phyloP scores from a whole-genome alignment of 2,113 vertebrate species.

The Mesembrinibis cayennensis region DNA sequence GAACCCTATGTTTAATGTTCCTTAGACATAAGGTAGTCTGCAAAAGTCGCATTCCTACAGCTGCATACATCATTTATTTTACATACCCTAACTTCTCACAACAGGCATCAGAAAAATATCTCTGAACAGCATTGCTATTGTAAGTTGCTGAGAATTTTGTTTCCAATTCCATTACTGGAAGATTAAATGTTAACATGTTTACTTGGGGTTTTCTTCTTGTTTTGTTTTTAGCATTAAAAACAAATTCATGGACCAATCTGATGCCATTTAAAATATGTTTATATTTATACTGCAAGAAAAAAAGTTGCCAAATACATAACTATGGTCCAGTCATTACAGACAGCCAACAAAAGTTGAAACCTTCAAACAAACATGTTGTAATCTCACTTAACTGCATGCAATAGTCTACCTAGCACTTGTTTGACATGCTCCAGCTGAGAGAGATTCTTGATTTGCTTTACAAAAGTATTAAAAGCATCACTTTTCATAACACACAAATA shows the following conservation, averaged over 20 bases:
- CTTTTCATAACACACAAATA: neutral
- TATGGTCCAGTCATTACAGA: neutral
- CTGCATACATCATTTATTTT: slow-evolving; percentile 99
- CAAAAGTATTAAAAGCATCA: neutral
- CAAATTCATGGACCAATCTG: slow-evolving; percentile 66
- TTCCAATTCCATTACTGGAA: slow-evolving; percentile 74
- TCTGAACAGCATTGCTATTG: slow-evolving; percentile 68
- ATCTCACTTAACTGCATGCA: neutral
- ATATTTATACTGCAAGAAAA: slow-evolving; percentile 23
- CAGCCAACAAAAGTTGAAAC: slow-evolving; percentile 19
- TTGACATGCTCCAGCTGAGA: neutral
- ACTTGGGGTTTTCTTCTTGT: slow-evolving; percentile 62
- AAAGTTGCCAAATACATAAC: slow-evolving; percentile 29
- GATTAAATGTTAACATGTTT: slow-evolving; percentile 81
- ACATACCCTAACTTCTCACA: slow-evolving; percentile 97
- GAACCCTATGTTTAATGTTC: slow-evolving; percentile 99
- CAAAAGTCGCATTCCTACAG: slow-evolving; percentile 93
- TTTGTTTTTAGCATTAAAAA: slow-evolving; percentile 72
- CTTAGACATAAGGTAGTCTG: slow-evolving; percentile 99
- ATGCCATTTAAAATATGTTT: slow-evolving; percentile 40
- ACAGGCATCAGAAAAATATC: slow-evolving; percentile 91
- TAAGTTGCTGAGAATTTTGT: slow-evolving; percentile 79
- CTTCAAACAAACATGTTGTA: neutral
- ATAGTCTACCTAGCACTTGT: neutral
- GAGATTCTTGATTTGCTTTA: neutral